These are phyloP conservation scores for Heliconius erato DNA, from an alignment of 2,888 invertebrate genomes.

Conservation along the genomic window DNA sequence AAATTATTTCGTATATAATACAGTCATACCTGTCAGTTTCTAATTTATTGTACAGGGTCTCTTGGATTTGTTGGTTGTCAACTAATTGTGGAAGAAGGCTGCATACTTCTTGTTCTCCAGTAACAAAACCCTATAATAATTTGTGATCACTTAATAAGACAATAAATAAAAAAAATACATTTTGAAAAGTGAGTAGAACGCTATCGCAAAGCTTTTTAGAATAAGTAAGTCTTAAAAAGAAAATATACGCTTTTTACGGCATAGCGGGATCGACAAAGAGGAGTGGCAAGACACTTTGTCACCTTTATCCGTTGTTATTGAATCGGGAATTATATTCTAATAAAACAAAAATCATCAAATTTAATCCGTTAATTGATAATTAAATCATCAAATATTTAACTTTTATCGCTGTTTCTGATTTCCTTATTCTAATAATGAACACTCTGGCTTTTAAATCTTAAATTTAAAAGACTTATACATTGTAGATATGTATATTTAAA, in stretches of 20 bases:
- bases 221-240: background rate
- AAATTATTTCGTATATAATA: too few species aligned
- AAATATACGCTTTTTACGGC: too few species aligned
- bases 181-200: background rate
- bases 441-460: background rate
- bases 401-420: too few species aligned
- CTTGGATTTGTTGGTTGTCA: constrained; percentile 75
- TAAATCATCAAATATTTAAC: too few species aligned
- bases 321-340: too few species aligned
- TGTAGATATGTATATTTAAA: background rate
- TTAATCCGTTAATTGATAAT: too few species aligned
- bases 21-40: constrained; percentile 71
- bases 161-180: background rate
- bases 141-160: background rate
- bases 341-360: too few species aligned
- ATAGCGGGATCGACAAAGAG: too few species aligned
- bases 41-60: constrained; percentile 67
- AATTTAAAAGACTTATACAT: background rate
- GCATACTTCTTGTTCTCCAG: constrained; percentile 86
- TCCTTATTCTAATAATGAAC: too few species aligned
- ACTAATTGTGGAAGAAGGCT: constrained; percentile 83
- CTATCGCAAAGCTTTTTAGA: background rate
- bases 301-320: too few species aligned
- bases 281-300: too few species aligned
- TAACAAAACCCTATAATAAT: constrained; percentile 82